These are phyloP conservation scores for Geococcyx californianus DNA, from an alignment of 2,113 vertebrate species.

Conservation along the genomic window DNA sequence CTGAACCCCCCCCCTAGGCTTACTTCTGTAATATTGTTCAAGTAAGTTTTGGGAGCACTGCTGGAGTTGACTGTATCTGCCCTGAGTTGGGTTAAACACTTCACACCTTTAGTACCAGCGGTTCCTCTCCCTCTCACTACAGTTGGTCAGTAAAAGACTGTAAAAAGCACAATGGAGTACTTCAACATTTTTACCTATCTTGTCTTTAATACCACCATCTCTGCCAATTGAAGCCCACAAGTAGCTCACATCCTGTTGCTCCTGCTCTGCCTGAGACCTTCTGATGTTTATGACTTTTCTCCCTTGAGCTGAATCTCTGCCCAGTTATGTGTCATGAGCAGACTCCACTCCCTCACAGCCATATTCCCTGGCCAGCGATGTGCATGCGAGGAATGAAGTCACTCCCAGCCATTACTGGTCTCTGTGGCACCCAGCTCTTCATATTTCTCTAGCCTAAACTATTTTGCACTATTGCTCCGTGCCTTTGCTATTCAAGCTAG, in stretches of 20 bases:
- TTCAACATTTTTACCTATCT: not conserved
- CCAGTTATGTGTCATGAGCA: slow-evolving; percentile 22
- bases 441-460: not conserved
- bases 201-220: not conserved
- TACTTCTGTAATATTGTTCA: not conserved
- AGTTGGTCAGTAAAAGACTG: not conserved
- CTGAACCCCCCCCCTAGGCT: not conserved
- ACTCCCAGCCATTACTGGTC: slow-evolving; percentile 36
- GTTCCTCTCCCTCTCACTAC: not conserved
- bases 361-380: not conserved
- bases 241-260: slow-evolving; percentile 3
- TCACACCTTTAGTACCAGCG: not conserved
- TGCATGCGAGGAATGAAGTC: slow-evolving; percentile 24
- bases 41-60: not conserved
- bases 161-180: not conserved
- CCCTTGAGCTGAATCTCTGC: slow-evolving; percentile 2
- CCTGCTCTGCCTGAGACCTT: not conserved
- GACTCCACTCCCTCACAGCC: not conserved
- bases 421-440: not conserved
- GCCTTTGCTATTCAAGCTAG: not conserved
- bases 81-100: not conserved
- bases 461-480: not conserved
- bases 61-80: not conserved
- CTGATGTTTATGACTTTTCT: slow-evolving; percentile 16
- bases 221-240: not conserved